These are phyloP conservation scores for Pelvicachromis taeniatus DNA, from an alignment of 2,113 vertebrate genomes.

Conservation along the genomic window DNA sequence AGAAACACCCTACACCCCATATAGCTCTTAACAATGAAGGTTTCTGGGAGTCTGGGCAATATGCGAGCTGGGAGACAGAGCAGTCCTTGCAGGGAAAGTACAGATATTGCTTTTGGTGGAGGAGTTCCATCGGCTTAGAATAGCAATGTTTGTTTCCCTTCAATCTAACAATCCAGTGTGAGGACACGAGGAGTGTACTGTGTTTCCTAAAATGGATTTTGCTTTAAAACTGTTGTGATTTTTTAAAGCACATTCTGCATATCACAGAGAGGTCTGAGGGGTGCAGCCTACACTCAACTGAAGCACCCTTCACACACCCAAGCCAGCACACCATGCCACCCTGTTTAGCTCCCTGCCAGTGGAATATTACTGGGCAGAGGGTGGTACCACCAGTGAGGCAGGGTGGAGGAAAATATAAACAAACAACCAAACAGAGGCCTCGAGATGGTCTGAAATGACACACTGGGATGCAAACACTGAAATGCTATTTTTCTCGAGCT, in stretches of 20 bases:
- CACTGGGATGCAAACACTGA: constrained; percentile 14
- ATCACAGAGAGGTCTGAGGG: background rate
- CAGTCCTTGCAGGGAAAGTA: constrained; percentile 5
- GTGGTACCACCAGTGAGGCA: constrained; percentile 13
- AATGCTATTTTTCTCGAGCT: constrained; percentile 6
- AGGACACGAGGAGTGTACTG: background rate
- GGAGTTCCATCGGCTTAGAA: constrained; percentile 10
- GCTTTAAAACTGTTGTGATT: constrained; percentile 9
- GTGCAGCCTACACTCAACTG: constrained; percentile 1
- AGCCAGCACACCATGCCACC: constrained; percentile 38
- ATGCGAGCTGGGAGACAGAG: constrained; percentile 46
- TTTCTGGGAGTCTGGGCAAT: constrained; percentile 62
- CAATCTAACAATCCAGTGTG: background rate
- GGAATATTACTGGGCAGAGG: constrained; percentile 63
- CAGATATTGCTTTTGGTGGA: constrained; percentile 50
- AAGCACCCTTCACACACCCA: constrained; percentile 40
- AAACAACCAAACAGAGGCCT: constrained; percentile 52
- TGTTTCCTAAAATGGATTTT: constrained; percentile 2
- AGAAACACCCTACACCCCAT: constrained; percentile 62
- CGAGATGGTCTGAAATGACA: constrained; percentile 25
- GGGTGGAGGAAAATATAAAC: constrained; percentile 58
- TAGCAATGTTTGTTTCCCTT: constrained; percentile 15
- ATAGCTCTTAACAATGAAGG: constrained; percentile 57
- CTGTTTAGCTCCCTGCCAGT: constrained; percentile 48
- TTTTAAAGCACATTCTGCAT: constrained; percentile 4